A percentile compares a stretch with the other conserved stretches of the same genome.
These are phyloP conservation scores for Dicaeum eximium DNA, from an alignment of 2,113 vertebrate genomes.

Conservation along the genomic window DNA sequence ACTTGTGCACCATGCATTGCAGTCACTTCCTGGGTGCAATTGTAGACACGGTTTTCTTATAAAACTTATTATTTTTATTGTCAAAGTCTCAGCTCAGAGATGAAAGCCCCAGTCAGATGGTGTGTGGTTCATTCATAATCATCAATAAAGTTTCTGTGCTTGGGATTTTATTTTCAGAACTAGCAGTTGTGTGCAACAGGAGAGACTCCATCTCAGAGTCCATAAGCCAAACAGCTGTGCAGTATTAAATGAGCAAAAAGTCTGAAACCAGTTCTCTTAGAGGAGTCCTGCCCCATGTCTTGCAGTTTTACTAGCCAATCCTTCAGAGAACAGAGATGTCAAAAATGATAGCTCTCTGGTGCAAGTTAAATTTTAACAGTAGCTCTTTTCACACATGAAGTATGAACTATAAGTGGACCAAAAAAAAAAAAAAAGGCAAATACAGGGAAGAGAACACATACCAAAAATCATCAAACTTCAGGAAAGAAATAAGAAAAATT, in stretches of 20 bases:
- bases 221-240: neutral
- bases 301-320: neutral
- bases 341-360: neutral
- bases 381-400: neutral
- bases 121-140: fast-evolving
- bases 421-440: neutral
- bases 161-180: neutral
- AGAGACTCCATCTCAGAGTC: neutral
- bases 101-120: neutral
- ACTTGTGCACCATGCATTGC: fast-evolving
- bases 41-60: neutral
- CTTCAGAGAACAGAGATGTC: neutral
- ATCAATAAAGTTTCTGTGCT: neutral
- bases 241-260: neutral
- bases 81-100: neutral
- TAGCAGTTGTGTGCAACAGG: neutral
- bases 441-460: neutral
- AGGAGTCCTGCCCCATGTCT: neutral
- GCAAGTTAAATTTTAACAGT: neutral
- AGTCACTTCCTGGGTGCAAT: fast-evolving
- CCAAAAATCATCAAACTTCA: neutral
- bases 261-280: neutral
- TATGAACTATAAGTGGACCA: neutral
- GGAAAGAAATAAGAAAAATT: fast-evolving
- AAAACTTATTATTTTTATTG: neutral